Evolutionary conservation across 1,140 invertebrate genomes (phyloP), one percentile per base, ranked within the genome.

Genomic region (Eulimnadia texana): DNA sequence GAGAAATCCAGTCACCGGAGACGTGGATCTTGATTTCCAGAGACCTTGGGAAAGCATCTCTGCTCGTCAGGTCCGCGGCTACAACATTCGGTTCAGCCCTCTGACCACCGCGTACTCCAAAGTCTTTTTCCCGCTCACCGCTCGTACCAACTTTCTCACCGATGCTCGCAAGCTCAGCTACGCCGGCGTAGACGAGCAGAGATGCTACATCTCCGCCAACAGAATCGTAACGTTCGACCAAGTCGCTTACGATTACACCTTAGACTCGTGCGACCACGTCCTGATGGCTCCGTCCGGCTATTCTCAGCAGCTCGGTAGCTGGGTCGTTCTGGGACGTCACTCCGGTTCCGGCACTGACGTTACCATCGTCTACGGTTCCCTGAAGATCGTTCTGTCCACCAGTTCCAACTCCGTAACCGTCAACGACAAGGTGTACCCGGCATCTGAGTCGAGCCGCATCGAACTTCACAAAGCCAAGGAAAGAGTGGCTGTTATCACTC

Each of bases 181-280:
- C n/a, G 55, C 16, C 20, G 55, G 55, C 2, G 28, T 57, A 11
- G 27, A 27, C 2, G 55, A 57, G 11, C 13, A 27, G 1, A 28
- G 33, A 50, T 59, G 58, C 22, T 50, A 50, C 42, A 23, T 59
- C 25, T 27, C 27, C 20, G 13, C 11, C 2, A 11, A 59, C 23
- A 1, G 13, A 3, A 42, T 59, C 11, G 29, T 47, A 9, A 59
- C 58, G 9, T 59, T 20, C 24, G 58, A 59, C 2, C n/a, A 27
- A 23, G 58, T 23, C 25, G 0, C 9, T 25, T 59, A 59, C 27
- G 49, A 59, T 20, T 59, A 59, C 58, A 50, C 29, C 13, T 47
- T 59, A 13, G 33, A 50, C n/a, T 22, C 19, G 0, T 59, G 58
- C 16, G 23, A 23, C 23, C 58, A 59, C 33, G 42, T 47, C n/a